Base-by-base conservation (phyloP, 2,888 invertebrate species). In the Hydrotaea diabolus region DNA sequence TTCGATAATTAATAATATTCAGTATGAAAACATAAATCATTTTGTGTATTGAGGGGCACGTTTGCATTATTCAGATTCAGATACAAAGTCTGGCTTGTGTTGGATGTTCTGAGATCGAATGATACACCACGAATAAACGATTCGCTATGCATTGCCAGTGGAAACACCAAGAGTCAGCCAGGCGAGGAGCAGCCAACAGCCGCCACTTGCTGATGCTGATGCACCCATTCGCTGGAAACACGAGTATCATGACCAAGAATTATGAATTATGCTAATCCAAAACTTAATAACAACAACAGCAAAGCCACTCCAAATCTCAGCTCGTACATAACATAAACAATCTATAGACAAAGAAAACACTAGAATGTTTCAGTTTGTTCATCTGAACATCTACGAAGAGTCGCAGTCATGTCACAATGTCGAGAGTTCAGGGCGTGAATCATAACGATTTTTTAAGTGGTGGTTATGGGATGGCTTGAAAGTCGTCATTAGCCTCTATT, bases 341-440 rank as follows among this genome's bases (percentile, higher is more conserved):
- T 39, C 5, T 66, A 66, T 19, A 66, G 7, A 49, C 15, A n/a
- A 49, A 49, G 1, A n/a, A 15, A 49, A 5, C 49, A 23, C 1
- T n/a, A 49, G 49, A 49, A 49, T 49, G 13, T 49, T 46, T 26
- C 26, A 19, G 31, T 19, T n/a, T 43, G 39, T 71, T 53, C 17
- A 43, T 66, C n/a, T 7, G 36, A 66, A 23, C 66, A 43, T 49
- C 19, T 39, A 0, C 36, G 55, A 17, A 62, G 71, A 3, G 39
- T 39, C 21, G n/a, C n/a, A 21, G 46, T 66, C 43, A 36, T 72
- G 31, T 62, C 15, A 8, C 17, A 7, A 57, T 74, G 39, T 39
- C 21, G 36, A 57, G 36, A 74, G 39, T 59, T 59, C 17, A 21
- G 77, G 49, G 84, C 75, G 83, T 77, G 66, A 79, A 73, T 76